Evolutionary conservation across 2,888 invertebrate species (phyloP), one percentile per base, ranked within the genome.

Genomic region (Taphrorychus bicolor): DNA sequence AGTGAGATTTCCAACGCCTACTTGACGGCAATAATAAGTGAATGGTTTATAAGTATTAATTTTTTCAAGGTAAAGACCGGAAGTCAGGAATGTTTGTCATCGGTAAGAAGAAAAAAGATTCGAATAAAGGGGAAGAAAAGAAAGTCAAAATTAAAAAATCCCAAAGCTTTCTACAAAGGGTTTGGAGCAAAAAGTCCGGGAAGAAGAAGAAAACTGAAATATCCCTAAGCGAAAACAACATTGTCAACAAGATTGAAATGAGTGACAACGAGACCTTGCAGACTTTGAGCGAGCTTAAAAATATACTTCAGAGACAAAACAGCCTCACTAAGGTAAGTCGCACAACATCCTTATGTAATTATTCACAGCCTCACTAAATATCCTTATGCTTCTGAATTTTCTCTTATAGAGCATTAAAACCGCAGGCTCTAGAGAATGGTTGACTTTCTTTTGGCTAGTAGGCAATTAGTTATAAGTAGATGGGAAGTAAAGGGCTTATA

Each of bases 301-400:
- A 76, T 61, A 77, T 79, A 32, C 71, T 80, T 24, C 76, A 78
- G 66, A 69, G 64, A 11, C 76, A 78, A 63, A 76, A 76, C 66
- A 66, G 72, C 11, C 56, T 69, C 18, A 62, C 78, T 24, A 72
- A 75, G 68, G 79, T 76, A 70, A 21, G 40, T 40, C n/a, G n/a
- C n/a, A n/a, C n/a, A n/a, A n/a, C n/a, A n/a, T n/a, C n/a, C n/a
- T n/a, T n/a, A n/a, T n/a, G n/a, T n/a, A n/a, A n/a, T n/a, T n/a
- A n/a, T n/a, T n/a, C n/a, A n/a, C n/a, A n/a, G n/a, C n/a, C n/a
- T n/a, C n/a, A n/a, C n/a, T n/a, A n/a, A n/a, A n/a, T n/a, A n/a
- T n/a, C n/a, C n/a, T n/a, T n/a, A n/a, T n/a, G n/a, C n/a, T n/a
- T n/a, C n/a, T n/a, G n/a, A n/a, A n/a, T n/a, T n/a, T n/a, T n/a